Evolutionary conservation across 2,888 invertebrate genomes (phyloP), one percentile per base, ranked within the genome.

Genomic region (Brenthis hecate): DNA sequence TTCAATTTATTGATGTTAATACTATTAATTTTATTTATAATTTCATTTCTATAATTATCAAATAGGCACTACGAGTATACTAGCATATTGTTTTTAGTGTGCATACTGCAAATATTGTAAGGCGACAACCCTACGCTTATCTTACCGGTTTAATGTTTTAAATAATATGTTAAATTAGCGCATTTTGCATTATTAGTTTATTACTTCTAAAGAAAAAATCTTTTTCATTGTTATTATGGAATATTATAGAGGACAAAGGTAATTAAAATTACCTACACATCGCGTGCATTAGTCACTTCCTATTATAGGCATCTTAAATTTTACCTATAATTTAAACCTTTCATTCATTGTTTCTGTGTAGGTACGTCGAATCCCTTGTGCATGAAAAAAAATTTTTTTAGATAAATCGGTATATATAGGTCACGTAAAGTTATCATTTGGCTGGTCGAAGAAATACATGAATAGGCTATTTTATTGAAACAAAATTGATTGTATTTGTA

Each of bases 61-160:
- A 36, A 36, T 36, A 28, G 28, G 4, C 6, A 36, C 32, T 28
- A n/a, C n/a, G n/a, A n/a, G n/a, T n/a, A 36, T 36, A 8, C 8
- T 36, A 36, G 36, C 8, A 36, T 32, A 36, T 36, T 0, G 8
- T 36, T 36, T 6, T 36, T 36, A 36, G 6, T 36, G 1, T 36
- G 36, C 14, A 14, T 19, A 48, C 19, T 56, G 8, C 11, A n/a
- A 8, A 19, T 19, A 19, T 19, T 19, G 19, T 19, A 19, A 3
- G 53, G 56, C 3, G 36, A 11, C 67, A 74, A 55, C 74, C 74
- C 74, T 73, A 57, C 13, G 28, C n/a, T 5, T 13, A 58, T 51
- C n/a, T 62, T 51, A 48, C 57, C 72, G 69, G 74, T 72, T 68
- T 76, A 71, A 74, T 72, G 56, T 32, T 71, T 69, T 36, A 67